phyloP scores from a whole-genome alignment of 2,113 vertebrate genomes.

The Aspidoscelis tigris region DNA sequence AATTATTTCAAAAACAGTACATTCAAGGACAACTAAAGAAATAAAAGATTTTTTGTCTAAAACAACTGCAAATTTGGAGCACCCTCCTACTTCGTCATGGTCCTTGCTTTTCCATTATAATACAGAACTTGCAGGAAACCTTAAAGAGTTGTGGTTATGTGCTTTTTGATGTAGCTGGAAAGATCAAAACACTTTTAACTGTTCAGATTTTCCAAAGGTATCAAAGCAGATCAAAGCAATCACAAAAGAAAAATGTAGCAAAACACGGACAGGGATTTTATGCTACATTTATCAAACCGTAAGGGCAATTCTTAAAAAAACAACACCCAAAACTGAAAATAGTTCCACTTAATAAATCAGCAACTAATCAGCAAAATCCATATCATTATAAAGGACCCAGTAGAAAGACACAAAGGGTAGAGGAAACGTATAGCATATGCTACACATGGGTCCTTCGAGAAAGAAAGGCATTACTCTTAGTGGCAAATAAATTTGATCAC shows the following conservation, averaged over 20 bases:
- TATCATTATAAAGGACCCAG: constrained; percentile 27
- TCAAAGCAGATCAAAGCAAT: neutral
- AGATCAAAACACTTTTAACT: neutral
- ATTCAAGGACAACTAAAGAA: neutral
- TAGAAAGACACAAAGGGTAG: neutral
- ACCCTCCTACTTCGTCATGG: too few species aligned
- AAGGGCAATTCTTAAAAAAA: constrained; percentile 45
- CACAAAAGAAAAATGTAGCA: constrained; percentile 44
- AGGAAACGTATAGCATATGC: neutral
- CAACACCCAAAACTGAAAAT: constrained; percentile 56
- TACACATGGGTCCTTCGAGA: neutral
- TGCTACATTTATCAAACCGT: constrained; percentile 32
- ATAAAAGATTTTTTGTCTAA: neutral
- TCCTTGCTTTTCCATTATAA: neutral
- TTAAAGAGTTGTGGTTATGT: neutral
- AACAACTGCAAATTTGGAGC: neutral
- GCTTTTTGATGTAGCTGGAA: neutral
- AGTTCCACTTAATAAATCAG: constrained; percentile 58
- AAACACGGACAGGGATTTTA: constrained; percentile 44
- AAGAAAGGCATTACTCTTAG: neutral
- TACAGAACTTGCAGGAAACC: neutral
- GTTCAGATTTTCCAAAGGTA: neutral
- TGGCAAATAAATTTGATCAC: too few species aligned
- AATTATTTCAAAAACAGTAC: neutral
- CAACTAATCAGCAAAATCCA: constrained; percentile 13